Conservation (phyloP, 2,888 invertebrate species). For the Brachyptera risi region DNA sequence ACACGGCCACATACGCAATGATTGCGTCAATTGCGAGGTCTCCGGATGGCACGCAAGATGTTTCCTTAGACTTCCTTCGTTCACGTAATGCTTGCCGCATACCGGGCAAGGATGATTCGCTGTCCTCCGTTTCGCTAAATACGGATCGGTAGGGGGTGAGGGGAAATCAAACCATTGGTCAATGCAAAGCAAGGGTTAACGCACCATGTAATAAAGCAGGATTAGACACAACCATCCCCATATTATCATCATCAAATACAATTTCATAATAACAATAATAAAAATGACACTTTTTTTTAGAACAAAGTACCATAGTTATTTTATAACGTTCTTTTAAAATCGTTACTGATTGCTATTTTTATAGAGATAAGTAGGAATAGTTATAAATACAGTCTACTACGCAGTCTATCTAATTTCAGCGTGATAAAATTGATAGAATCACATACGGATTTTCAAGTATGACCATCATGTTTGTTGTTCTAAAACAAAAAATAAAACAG, state of each 20-base stretch:
- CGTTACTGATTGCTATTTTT: no score
- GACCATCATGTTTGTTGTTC: no score
- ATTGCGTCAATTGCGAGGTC: conserved; percentile 78
- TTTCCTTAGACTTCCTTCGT: conserved; percentile 88
- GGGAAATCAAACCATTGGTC: conserved; percentile 32
- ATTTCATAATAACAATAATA: no score
- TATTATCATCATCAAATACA: neutral
- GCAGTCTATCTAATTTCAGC: no score
- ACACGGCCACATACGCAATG: conserved; percentile 93
- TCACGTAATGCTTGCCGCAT: conserved; percentile 93
- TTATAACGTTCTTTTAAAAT: no score
- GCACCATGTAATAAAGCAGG: conserved; percentile 22
- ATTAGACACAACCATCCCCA: conserved; percentile 12
- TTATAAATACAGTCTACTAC: no score
- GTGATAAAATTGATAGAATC: no score
- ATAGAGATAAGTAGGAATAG: no score
- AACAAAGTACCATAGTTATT: no score
- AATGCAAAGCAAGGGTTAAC: conserved; percentile 32
- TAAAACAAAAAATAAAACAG: no score
- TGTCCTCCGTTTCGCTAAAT: conserved; percentile 88
- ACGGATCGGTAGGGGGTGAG: conserved; percentile 51
- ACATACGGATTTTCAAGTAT: no score
- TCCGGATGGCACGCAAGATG: conserved; percentile 92
- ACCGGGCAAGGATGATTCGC: conserved; percentile 94
- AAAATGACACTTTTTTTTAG: no score